Conservation (phyloP, 2,113 vertebrate species). For the Mesocricetus auratus region DNA sequence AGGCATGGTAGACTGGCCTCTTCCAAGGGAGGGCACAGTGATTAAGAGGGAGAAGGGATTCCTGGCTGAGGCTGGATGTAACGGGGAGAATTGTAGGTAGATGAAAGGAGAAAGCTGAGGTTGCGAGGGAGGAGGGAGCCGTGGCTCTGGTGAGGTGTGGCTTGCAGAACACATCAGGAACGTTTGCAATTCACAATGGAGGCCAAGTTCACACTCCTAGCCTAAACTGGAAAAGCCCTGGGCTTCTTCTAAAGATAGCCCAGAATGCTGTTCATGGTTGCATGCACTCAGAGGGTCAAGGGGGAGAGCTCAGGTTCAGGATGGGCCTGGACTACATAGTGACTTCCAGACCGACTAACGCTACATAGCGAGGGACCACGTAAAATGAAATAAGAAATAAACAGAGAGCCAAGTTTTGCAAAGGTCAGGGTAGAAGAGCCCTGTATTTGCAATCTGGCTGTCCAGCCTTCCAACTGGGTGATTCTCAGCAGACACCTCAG, state of each 20-base stretch:
- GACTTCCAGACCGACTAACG: background rate
- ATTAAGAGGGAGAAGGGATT: background rate
- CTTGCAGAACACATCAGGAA: background rate
- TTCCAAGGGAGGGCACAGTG: background rate
- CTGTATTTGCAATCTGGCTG: background rate
- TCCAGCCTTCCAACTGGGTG: background rate
- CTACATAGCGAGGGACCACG: background rate
- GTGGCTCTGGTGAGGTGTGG: no score
- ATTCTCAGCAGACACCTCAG: background rate
- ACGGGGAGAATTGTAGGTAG: background rate
- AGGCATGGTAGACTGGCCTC: no score
- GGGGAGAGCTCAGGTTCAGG: background rate
- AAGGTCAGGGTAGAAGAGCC: background rate
- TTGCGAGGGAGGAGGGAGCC: fast-evolving
- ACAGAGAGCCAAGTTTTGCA: background rate
- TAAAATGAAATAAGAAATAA: background rate
- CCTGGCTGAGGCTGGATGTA: fast-evolving
- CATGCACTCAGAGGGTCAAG: background rate
- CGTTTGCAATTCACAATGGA: background rate
- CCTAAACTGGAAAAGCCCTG: background rate
- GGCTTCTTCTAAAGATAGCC: background rate
- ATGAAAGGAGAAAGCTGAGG: background rate
- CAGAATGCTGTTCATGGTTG: background rate
- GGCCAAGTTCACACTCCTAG: background rate
- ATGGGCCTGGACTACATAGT: background rate